Conservation (phyloP, 1,140 invertebrate genomes). For the Trypoxylus dichotomus region DNA sequence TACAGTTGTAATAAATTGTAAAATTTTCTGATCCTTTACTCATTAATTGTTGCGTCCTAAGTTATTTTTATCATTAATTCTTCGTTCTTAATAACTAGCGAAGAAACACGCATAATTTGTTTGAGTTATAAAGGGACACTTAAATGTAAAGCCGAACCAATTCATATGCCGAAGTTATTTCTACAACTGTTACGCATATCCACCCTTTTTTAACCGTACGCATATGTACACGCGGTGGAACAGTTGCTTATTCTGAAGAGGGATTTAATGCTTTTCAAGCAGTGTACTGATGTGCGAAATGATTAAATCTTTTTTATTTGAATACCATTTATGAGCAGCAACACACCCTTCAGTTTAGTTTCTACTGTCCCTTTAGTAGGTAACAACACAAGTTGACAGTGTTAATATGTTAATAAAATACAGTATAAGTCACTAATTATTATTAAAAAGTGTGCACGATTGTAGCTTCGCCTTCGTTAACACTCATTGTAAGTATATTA, state of each 20-base stretch:
- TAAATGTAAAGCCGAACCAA: too few species aligned
- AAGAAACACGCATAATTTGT: too few species aligned
- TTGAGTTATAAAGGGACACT: too few species aligned
- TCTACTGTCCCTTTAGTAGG: background rate
- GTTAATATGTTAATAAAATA: background rate
- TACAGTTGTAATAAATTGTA: too few species aligned
- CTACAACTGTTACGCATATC: conserved; percentile 11
- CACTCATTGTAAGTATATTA: background rate
- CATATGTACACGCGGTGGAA: background rate
- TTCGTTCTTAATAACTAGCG: too few species aligned
- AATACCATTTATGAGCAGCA: conserved; percentile 19
- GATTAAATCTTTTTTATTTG: conserved; percentile 15
- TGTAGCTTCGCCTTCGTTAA: background rate
- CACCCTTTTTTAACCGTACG: background rate
- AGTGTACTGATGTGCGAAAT: conserved; percentile 15
- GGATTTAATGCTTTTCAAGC: conserved; percentile 5
- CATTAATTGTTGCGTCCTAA: too few species aligned
- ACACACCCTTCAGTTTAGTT: conserved; percentile 12
- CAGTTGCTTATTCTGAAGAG: conserved; percentile 20
- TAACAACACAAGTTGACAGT: background rate
- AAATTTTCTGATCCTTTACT: too few species aligned
- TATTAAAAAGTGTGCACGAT: background rate
- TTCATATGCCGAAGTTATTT: background rate
- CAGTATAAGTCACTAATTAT: background rate
- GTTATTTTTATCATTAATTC: too few species aligned